These are phyloP conservation scores for Abrostola tripartita DNA, from an alignment of 2,888 invertebrate species.

Conservation along the genomic window DNA sequence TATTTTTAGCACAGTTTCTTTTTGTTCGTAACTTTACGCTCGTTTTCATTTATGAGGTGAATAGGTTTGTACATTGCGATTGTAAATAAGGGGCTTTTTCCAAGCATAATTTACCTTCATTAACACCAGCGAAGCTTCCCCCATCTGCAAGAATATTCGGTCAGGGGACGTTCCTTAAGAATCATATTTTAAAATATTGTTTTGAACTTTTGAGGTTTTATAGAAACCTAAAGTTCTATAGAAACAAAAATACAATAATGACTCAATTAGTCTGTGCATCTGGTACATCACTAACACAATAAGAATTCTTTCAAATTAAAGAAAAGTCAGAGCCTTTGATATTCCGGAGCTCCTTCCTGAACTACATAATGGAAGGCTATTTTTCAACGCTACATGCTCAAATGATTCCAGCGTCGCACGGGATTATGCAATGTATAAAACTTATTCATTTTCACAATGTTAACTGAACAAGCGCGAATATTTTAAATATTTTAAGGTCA, in stretches of 20 bases:
- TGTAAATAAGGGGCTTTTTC: too few relatives aligned
- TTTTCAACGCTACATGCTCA: constrained; percentile 29
- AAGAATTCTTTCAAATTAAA: too few relatives aligned
- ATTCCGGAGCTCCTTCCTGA: not conserved
- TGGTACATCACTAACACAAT: too few relatives aligned
- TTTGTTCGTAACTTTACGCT: constrained; percentile 3
- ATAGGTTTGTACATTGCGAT: not conserved
- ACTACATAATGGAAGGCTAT: not conserved
- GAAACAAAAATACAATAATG: too few relatives aligned
- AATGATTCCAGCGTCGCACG: constrained; percentile 14
- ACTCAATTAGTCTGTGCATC: too few relatives aligned
- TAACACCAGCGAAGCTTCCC: too few relatives aligned
- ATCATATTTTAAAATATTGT: too few relatives aligned
- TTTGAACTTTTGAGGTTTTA: too few relatives aligned
- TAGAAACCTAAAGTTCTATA: too few relatives aligned
- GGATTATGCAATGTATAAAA: constrained; percentile 20
- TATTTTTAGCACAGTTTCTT: constrained; percentile 19
- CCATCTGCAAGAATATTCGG: too few relatives aligned
- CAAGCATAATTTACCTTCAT: too few relatives aligned
- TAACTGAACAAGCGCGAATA: constrained; percentile 13
- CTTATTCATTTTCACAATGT: constrained; percentile 14
- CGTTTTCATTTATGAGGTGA: not conserved
- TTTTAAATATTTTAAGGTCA: constrained; percentile 15
- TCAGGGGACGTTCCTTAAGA: too few relatives aligned
- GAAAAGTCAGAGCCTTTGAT: not conserved